A percentile compares a stretch with the other conserved stretches of the same genome.
phyloP scores from a whole-genome alignment of 2,797 vertebrate genomes.

The Enteromius radiatus region DNA sequence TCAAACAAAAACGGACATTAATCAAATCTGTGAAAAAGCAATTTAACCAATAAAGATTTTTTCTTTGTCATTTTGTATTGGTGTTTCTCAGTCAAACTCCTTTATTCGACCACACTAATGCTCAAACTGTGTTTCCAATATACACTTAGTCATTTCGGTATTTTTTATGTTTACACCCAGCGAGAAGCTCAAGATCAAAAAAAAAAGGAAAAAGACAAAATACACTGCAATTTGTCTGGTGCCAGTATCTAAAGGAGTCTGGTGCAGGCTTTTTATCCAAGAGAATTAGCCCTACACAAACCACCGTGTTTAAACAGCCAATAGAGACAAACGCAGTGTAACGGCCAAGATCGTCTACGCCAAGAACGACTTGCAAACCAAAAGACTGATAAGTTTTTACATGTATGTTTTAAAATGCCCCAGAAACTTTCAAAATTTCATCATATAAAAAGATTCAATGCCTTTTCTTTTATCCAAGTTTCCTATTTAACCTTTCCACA shows the following conservation, averaged over 20 bases:
- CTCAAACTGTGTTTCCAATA: slow-evolving; percentile 3
- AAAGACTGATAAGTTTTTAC: slow-evolving; percentile 58
- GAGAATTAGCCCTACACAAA: slow-evolving; percentile 62
- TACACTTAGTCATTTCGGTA: slow-evolving; percentile 45
- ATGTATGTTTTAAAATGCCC: slow-evolving; percentile 62
- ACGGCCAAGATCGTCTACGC: slow-evolving; percentile 48
- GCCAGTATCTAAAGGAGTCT: slow-evolving; percentile 56
- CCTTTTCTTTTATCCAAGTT: slow-evolving; percentile 75
- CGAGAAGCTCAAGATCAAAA: slow-evolving; percentile 39
- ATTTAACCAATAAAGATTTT: slow-evolving; percentile 98
- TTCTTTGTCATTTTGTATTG: slow-evolving; percentile 76
- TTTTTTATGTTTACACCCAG: slow-evolving; percentile 48
- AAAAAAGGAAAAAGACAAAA: slow-evolving; percentile 45
- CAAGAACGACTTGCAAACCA: slow-evolving; percentile 52
- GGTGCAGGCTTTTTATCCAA: slow-evolving; percentile 52
- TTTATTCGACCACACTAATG: slow-evolving; percentile 4
- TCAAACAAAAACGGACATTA: slow-evolving; percentile 71
- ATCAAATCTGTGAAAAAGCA: slow-evolving; percentile 87
- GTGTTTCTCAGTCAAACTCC: slow-evolving; percentile 28
- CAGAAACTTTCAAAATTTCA: slow-evolving; percentile 57
- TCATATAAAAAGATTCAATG: slow-evolving; percentile 66
- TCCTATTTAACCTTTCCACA: slow-evolving; percentile 75
- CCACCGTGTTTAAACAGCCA: slow-evolving; percentile 57
- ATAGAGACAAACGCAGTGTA: slow-evolving; percentile 49
- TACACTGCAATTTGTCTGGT: slow-evolving; percentile 58